phyloP scores from a whole-genome alignment of 2,113 vertebrate species.

The Anseranas semipalmata region DNA sequence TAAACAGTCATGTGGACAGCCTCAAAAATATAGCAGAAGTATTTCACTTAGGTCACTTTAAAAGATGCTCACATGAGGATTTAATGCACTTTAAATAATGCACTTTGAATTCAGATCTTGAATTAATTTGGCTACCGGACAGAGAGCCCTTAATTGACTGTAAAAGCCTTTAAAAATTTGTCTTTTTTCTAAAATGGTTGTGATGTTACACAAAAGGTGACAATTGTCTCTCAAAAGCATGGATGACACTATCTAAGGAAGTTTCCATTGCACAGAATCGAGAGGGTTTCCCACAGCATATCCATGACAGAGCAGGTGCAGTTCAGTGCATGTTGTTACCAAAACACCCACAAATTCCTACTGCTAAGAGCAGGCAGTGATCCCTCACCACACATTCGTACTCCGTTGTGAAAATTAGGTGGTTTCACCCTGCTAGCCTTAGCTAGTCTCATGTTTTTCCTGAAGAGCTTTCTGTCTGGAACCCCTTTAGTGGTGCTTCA shows the following conservation, averaged over 20 bases:
- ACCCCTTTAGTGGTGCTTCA: neutral
- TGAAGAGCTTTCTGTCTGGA: neutral
- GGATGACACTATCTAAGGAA: neutral
- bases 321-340: neutral
- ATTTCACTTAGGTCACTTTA: slow-evolving; percentile 8
- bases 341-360: neutral
- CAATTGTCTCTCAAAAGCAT: neutral
- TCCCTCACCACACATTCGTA: rapidly evolving
- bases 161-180: neutral
- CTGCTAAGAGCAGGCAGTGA: neutral
- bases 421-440: rapidly evolving
- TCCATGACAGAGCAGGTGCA: neutral
- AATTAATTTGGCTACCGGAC: neutral
- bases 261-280: neutral
- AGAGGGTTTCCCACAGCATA: rapidly evolving
- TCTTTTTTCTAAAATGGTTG: neutral
- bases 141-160: neutral
- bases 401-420: neutral
- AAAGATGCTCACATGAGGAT: neutral
- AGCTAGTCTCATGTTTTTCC: neutral
- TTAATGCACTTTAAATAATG: neutral
- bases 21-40: neutral
- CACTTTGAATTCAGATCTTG: neutral
- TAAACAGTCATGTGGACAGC: neutral
- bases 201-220: neutral